Evolutionary conservation across 2,113 vertebrate genomes (phyloP).

Genomic region (Marmota monax): DNA sequence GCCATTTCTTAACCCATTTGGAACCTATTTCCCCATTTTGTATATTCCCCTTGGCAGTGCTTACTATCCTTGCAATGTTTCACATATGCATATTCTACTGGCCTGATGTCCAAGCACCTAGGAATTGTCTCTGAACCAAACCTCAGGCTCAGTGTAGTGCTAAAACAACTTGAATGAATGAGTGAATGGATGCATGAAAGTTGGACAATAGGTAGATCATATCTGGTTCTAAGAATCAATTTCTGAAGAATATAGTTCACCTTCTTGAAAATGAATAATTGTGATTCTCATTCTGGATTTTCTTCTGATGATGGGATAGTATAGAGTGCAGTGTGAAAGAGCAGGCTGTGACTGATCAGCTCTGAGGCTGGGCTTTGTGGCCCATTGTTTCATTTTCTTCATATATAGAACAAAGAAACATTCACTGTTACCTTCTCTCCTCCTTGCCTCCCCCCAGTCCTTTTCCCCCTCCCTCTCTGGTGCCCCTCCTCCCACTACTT

Average conservation of each 20-base stretch:
- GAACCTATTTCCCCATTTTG: neutral
- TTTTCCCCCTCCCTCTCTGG: no score
- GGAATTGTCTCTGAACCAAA: neutral
- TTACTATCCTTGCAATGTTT: neutral
- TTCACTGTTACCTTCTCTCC: neutral
- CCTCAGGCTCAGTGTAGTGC: neutral
- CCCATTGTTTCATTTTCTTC: neutral
- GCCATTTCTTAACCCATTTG: neutral
- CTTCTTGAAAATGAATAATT: neutral
- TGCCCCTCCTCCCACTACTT: no score
- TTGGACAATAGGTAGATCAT: neutral
- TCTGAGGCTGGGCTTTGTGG: neutral
- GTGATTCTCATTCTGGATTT: neutral
- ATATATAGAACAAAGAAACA: neutral
- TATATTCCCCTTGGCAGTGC: neutral
- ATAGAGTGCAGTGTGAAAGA: fast-evolving
- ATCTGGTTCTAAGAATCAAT: neutral
- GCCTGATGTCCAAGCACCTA: no score
- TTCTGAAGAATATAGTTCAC: neutral
- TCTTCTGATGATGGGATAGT: neutral
- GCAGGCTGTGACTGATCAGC: neutral
- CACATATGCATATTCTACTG: neutral
- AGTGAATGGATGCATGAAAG: neutral
- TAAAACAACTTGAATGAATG: neutral
- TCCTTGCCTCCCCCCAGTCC: neutral